phyloP scores from a whole-genome alignment of 2,797 vertebrate species.

The Microcaecilia unicolor region DNA sequence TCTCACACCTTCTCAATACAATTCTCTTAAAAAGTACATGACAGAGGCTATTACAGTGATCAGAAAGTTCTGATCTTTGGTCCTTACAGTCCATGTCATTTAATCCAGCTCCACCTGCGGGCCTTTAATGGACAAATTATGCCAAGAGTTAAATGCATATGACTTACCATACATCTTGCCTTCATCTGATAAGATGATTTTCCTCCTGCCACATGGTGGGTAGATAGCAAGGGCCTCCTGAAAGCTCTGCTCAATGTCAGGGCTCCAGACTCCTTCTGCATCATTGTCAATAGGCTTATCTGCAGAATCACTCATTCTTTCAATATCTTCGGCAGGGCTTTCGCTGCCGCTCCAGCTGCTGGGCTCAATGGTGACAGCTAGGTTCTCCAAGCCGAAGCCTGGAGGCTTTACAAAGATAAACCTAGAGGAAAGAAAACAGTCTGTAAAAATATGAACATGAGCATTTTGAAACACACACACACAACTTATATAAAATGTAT shows the following conservation, averaged over 20 bases:
- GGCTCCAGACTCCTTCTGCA: slow-evolving; percentile 97
- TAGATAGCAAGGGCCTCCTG: slow-evolving; percentile 98
- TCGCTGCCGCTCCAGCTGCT: slow-evolving; percentile 99
- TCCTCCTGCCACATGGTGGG: slow-evolving; percentile 93
- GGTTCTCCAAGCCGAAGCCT: slow-evolving; percentile 87
- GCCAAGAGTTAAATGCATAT: too few species aligned
- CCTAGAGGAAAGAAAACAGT: slow-evolving; percentile 55
- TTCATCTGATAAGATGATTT: slow-evolving; percentile 98
- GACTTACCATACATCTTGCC: slow-evolving; percentile 99
- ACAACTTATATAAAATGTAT: too few species aligned
- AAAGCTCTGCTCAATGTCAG: slow-evolving; percentile 98
- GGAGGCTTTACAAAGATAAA: slow-evolving; percentile 84
- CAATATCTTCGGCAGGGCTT: slow-evolving; percentile 96
- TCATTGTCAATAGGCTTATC: slow-evolving; percentile 97
- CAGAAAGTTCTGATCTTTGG: too few species aligned
- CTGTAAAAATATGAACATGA: slow-evolving; percentile 4
- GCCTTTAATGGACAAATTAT: too few species aligned
- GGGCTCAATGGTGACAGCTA: slow-evolving; percentile 91
- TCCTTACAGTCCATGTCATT: too few species aligned
- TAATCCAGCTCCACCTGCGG: too few species aligned
- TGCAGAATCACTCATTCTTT: slow-evolving; percentile 94
- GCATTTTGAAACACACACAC: too few species aligned
- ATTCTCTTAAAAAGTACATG: too few species aligned
- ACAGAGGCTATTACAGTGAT: too few species aligned
- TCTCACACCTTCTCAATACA: too few species aligned